Evolutionary conservation across 2,113 vertebrate genomes (phyloP).

Genomic region (Boulengeromyrus knoepffleri): DNA sequence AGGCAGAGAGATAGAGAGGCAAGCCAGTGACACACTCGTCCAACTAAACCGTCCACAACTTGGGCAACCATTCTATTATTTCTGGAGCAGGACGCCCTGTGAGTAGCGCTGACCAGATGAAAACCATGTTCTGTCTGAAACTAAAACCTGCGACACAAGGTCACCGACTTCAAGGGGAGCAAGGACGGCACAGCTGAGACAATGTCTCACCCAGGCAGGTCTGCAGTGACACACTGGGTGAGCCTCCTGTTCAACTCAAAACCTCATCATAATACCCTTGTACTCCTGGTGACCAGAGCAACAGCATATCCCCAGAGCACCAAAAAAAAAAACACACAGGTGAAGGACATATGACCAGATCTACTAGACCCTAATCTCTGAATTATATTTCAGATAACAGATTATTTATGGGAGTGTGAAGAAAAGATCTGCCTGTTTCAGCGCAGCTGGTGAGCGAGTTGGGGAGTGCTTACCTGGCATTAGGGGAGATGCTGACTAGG

Average conservation of each 20-base stretch:
- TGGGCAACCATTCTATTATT: background rate
- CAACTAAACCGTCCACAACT: background rate
- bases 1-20: background rate
- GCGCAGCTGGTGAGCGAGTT: background rate
- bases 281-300: background rate
- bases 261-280: background rate
- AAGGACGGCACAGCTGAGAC: background rate
- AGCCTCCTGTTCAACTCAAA: background rate
- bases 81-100: background rate
- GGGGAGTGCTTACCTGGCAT: conserved; percentile 72
- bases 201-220: background rate
- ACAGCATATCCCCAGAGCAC: background rate
- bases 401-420: background rate
- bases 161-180: background rate
- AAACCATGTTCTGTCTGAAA: background rate
- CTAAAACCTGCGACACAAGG: background rate
- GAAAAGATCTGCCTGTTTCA: background rate
- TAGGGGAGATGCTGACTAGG: conserved; percentile 90
- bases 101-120: background rate
- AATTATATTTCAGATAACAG: background rate
- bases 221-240: background rate
- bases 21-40: background rate
- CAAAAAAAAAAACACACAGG: background rate
- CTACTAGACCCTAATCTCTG: background rate
- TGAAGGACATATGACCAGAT: background rate